phyloP scores from a whole-genome alignment of 2,888 invertebrate genomes.

The Lycocerus yunnanus region DNA sequence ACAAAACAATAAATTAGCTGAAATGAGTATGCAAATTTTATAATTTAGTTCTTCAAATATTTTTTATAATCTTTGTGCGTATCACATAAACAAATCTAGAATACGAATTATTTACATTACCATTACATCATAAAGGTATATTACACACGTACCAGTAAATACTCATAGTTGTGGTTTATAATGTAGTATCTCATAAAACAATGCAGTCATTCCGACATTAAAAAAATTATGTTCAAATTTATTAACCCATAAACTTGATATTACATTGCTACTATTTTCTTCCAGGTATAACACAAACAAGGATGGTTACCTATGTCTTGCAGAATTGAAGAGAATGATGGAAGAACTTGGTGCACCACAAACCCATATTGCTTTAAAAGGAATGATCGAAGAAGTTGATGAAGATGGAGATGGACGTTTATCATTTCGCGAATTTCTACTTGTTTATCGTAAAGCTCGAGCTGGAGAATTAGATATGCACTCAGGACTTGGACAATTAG shows the following conservation, averaged over 20 bases:
- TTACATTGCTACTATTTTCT: conserved; percentile 39
- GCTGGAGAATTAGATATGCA: conserved; percentile 87
- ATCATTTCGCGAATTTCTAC: conserved; percentile 86
- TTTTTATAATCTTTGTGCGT: neutral
- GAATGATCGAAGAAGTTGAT: conserved; percentile 92
- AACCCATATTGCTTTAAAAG: conserved; percentile 92
- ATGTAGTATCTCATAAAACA: neutral
- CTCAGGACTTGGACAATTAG: conserved; percentile 85
- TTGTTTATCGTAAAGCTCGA: conserved; percentile 86
- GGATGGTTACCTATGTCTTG: conserved; percentile 87
- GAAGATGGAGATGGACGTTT: conserved; percentile 85
- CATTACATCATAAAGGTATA: neutral
- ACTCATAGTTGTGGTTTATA: neutral
- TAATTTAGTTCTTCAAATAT: neutral
- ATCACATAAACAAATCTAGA: neutral
- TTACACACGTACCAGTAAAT: neutral
- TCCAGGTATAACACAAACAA: conserved; percentile 87
- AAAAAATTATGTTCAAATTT: neutral
- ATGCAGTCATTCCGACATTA: neutral
- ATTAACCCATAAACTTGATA: neutral
- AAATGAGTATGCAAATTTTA: neutral
- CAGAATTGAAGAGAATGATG: conserved; percentile 95
- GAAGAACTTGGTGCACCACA: conserved; percentile 94
- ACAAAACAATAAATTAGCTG: neutral
- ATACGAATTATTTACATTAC: too few species aligned